phyloP scores from a whole-genome alignment of 2,113 vertebrate genomes.

The Odobenus rosmarus region DNA sequence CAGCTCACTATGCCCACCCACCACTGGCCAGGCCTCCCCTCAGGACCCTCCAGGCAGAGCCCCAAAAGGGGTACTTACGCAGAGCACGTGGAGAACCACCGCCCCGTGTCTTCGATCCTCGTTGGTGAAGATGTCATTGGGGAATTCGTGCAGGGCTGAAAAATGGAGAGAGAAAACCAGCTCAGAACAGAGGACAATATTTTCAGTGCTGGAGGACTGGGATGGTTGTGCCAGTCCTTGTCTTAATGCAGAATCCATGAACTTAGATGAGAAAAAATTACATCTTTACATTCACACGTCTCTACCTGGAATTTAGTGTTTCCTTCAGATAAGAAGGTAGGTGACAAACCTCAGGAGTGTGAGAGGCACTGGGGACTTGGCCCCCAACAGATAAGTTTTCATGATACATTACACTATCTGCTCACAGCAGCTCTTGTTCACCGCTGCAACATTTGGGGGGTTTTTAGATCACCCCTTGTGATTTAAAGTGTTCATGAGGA shows the following conservation, averaged over 20 bases:
- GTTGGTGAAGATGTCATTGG: slow-evolving; percentile 94
- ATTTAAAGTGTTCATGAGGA: not conserved
- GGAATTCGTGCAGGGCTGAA: slow-evolving; percentile 96
- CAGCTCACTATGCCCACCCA: not conserved
- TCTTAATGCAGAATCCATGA: not conserved
- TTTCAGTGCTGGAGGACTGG: accelerated
- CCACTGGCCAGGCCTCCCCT: not conserved
- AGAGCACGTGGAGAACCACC: slow-evolving; percentile 93
- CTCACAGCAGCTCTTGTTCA: accelerated
- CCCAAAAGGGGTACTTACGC: slow-evolving; percentile 89
- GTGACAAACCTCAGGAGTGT: not conserved
- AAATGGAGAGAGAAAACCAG: slow-evolving; percentile 73
- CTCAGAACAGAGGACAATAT: slow-evolving; percentile 68
- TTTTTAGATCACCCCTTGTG: not conserved
- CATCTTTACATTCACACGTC: not conserved
- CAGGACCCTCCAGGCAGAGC: not conserved
- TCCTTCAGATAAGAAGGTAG: not conserved
- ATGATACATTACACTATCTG: accelerated
- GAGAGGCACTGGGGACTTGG: not conserved
- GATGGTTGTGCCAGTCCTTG: accelerated
- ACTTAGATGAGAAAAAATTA: not conserved
- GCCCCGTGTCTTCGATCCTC: slow-evolving; percentile 93
- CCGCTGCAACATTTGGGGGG: not conserved
- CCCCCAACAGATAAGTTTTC: not conserved
- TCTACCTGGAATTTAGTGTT: not conserved